Percentiles rank a stretch among this genome's conserved stretches.
Evolutionary conservation across 2,113 vertebrate genomes (phyloP).

Genomic region (Physeter macrocephalus): DNA sequence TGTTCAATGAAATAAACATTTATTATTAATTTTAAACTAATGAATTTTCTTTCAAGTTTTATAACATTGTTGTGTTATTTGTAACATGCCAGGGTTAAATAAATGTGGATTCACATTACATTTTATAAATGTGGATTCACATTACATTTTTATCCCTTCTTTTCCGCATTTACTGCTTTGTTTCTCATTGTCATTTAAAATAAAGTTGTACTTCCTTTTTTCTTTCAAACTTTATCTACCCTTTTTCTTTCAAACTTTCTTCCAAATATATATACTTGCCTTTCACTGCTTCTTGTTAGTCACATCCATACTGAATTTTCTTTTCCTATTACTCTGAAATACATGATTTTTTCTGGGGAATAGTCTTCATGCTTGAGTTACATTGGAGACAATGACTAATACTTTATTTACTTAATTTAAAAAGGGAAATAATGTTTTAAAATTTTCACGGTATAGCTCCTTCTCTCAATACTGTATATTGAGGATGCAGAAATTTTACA

Average conservation of each 20-base stretch:
- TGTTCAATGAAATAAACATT: background rate
- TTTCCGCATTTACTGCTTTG: background rate
- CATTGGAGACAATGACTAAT: background rate
- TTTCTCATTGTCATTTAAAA: background rate
- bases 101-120: background rate
- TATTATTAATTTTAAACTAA: conserved; percentile 17
- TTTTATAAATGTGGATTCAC: background rate
- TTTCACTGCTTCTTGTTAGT: background rate
- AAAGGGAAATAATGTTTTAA: background rate
- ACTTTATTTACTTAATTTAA: background rate
- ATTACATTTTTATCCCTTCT: background rate
- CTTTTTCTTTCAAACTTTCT: background rate
- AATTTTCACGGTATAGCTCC: background rate
- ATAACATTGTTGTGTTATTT: background rate
- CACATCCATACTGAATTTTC: background rate
- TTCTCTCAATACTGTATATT: background rate
- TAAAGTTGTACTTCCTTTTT: background rate
- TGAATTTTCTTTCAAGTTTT: background rate
- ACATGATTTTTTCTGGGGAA: background rate
- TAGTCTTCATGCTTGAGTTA: background rate
- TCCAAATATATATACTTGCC: background rate
- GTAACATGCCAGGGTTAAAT: background rate
- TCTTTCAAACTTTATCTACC: background rate
- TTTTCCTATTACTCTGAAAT: background rate
- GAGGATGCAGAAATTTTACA: background rate